Base-by-base conservation (phyloP, 2,888 invertebrate species). In the Cremastinae sp. region DNA sequence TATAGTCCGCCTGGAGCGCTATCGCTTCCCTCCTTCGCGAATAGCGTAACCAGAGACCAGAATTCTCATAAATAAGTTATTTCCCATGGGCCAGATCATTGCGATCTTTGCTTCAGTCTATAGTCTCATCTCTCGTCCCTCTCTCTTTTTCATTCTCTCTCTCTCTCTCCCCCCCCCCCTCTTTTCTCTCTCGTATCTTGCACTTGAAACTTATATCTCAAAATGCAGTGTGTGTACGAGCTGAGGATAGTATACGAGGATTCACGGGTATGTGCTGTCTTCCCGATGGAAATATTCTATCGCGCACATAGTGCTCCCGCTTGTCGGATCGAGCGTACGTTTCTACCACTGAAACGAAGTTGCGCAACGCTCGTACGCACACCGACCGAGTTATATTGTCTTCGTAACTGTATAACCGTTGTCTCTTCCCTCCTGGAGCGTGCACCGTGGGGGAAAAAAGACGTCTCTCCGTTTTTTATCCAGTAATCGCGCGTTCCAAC, bases 41-140 rank as follows among this genome's bases (percentile, higher is more conserved):
- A 74, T 59, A 41, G 59, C 35, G 69, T 49, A 70, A 77, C 70
- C 61, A 59, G 56, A 65, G 61, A 74, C 65, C 70, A 66, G 77
- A 70, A 74, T 77, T 66, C 75, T 74, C 64, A 79, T 81, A 83
- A 83, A 84, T 84, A 82, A 77, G 77, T 83, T 82, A 83, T 82
- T 80, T 83, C 80, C 82, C 82, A 16, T 64, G 79, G 78, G 82
- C 65, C 71, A 79, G 77, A 80, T 80, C 78, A 79, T 78, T 61
- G 75, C 70, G 45, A 77, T 70, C 70, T 77, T 72, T 78, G 59
- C 55, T 64, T 66, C 65, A 20, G 49, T 49, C 56, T 20, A 56
- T 47, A 9, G 14, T 20, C 35, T 43, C 22, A 16, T 16, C 53
- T 45, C 53, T 59, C 56, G n/a, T 69, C 75, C 70, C 68, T 71